Evolutionary conservation across 92 coral and sea anemone genomes (phyloP).

Genomic region (Umimayanthus chanpuru): DNA sequence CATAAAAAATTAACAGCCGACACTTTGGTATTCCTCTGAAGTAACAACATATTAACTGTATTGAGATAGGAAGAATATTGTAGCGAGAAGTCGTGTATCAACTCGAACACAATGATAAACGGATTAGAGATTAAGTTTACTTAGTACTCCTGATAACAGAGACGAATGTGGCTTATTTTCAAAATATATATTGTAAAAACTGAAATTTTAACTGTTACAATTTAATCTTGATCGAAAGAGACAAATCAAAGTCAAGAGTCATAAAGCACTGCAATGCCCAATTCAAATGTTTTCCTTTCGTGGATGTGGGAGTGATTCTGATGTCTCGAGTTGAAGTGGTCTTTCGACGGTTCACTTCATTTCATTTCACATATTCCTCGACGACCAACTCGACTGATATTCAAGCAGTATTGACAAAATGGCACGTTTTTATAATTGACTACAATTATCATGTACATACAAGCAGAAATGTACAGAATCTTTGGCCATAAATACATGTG

Average conservation of each 20-base stretch:
- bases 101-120: background rate
- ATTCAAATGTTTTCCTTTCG: background rate
- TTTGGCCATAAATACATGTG: background rate
- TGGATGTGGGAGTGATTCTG: background rate
- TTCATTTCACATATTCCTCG: background rate
- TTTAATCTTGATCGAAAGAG: background rate
- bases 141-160: background rate
- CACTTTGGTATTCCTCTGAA: background rate
- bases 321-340: background rate
- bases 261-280: background rate
- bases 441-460: slow-evolving; percentile 3
- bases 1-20: slow-evolving; percentile 28
- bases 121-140: background rate
- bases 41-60: background rate
- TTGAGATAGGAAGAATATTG: slow-evolving; percentile 1
- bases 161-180: background rate
- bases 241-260: background rate
- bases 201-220: background rate
- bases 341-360: slow-evolving; percentile 20
- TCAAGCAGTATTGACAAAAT: background rate
- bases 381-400: background rate
- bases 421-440: background rate
- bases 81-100: background rate
- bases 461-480: background rate
- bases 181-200: background rate